Percentiles rank a stretch among this genome's conserved stretches.
phyloP scores from a whole-genome alignment of 2,797 vertebrate species.

The Lindbergichthys nudifrons region DNA sequence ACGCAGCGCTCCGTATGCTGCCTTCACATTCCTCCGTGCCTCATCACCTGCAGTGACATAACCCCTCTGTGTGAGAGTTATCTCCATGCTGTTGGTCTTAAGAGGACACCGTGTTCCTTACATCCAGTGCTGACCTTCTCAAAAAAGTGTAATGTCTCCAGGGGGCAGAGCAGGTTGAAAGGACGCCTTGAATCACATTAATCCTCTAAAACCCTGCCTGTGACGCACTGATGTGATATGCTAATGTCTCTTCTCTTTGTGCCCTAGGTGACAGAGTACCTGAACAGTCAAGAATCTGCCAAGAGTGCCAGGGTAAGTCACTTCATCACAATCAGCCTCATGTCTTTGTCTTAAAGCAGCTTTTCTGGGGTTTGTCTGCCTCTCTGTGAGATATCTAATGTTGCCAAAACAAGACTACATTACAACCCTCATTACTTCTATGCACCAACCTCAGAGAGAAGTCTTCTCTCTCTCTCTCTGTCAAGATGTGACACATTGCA shows the following conservation, averaged over 20 bases:
- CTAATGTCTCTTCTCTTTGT: conserved; percentile 52
- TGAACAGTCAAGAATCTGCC: conserved; percentile 94
- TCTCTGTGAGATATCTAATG: conserved; percentile 43
- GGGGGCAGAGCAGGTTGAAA: conserved; percentile 47
- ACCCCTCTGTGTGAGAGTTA: conserved; percentile 26
- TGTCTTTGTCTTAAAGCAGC: not conserved
- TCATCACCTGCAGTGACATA: conserved; percentile 39
- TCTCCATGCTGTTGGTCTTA: conserved; percentile 47
- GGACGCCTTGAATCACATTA: conserved; percentile 53
- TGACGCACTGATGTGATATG: conserved; percentile 49
- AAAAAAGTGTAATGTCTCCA: conserved; percentile 24
- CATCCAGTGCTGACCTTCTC: conserved; percentile 12
- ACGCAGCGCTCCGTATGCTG: conserved; percentile 6
- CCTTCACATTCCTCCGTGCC: conserved; percentile 11
- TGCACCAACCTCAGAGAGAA: conserved; percentile 20
- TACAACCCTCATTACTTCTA: conserved; percentile 53
- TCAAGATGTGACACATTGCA: conserved; percentile 62
- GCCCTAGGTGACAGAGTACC: conserved; percentile 92
- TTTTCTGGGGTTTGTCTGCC: conserved; percentile 18
- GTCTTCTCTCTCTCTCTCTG: conserved; percentile 25
- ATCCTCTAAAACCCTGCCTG: conserved; percentile 53
- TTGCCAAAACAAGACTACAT: conserved; percentile 54
- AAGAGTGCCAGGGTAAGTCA: conserved; percentile 92
- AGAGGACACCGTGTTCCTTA: conserved; percentile 42
- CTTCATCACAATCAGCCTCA: conserved; percentile 8